A percentile compares a stretch with the other conserved stretches of the same genome.
Evolutionary conservation across 2,113 vertebrate genomes (phyloP).

Genomic region (Dolichotis patagonum): DNA sequence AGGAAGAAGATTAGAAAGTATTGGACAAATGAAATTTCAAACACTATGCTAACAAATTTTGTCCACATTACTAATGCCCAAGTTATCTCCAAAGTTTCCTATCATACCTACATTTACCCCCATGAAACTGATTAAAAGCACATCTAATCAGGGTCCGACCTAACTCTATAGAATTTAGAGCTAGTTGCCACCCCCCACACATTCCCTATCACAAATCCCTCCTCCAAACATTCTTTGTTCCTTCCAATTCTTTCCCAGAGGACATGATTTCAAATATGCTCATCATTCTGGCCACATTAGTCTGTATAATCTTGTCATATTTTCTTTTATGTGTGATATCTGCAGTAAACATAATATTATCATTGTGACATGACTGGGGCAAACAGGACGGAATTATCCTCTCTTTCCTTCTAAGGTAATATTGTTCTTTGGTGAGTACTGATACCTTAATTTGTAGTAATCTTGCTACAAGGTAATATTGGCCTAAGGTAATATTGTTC

Average conservation of each 20-base stretch:
- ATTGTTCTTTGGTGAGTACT: no score
- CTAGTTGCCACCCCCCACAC: neutral
- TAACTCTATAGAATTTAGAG: neutral
- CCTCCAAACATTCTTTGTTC: neutral
- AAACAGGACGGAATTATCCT: neutral
- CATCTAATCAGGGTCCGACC: neutral
- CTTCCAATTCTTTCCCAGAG: neutral
- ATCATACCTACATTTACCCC: neutral
- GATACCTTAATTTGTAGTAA: no score
- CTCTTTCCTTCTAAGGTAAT: neutral
- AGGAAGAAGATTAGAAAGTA: neutral
- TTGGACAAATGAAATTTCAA: neutral
- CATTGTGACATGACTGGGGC: neutral
- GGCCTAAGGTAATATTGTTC: neutral
- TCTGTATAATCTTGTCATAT: neutral
- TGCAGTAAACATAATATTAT: neutral
- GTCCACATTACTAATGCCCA: neutral
- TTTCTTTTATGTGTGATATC: neutral
- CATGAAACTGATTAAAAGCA: neutral
- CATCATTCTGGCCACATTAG: neutral
- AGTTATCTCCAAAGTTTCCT: neutral
- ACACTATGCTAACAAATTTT: neutral
- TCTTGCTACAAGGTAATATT: no score
- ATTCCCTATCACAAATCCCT: neutral
- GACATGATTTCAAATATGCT: neutral